Conservation (phyloP, 1,140 invertebrate genomes). For the Phenacoccus solenopsis region DNA sequence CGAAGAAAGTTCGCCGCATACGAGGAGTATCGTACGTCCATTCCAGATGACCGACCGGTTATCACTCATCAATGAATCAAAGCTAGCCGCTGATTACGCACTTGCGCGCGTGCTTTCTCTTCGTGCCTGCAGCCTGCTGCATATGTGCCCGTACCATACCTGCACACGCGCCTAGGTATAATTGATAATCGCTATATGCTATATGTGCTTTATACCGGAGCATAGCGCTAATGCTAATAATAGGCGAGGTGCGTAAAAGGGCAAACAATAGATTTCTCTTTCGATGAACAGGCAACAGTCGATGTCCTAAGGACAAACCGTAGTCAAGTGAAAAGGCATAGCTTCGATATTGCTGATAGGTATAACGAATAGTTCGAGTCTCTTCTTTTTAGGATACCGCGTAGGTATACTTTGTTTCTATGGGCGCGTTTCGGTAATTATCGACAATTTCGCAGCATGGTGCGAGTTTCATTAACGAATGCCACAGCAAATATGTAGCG, state of each 20-base stretch:
- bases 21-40: no score
- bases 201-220: no score
- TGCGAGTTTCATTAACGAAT: no score
- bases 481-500: no score
- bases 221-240: neutral
- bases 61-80: slow-evolving; percentile 2
- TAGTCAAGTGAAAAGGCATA: neutral
- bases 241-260: neutral
- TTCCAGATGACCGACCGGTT: neutral
- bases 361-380: no score
- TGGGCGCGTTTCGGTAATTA: no score
- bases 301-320: neutral
- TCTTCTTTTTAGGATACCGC: no score
- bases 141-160: neutral
- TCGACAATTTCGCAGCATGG: no score
- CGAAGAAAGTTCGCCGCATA: neutral
- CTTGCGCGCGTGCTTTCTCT: neutral
- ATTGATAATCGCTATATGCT: neutral
- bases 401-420: no score
- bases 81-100: neutral
- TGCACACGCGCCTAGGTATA: neutral
- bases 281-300: no score
- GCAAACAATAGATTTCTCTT: slow-evolving; percentile 2
- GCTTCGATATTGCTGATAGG: neutral
- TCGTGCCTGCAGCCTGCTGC: no score